These are phyloP conservation scores for Sarotherodon lohbergeri DNA, from an alignment of 2,113 vertebrate genomes.

Conservation along the genomic window DNA sequence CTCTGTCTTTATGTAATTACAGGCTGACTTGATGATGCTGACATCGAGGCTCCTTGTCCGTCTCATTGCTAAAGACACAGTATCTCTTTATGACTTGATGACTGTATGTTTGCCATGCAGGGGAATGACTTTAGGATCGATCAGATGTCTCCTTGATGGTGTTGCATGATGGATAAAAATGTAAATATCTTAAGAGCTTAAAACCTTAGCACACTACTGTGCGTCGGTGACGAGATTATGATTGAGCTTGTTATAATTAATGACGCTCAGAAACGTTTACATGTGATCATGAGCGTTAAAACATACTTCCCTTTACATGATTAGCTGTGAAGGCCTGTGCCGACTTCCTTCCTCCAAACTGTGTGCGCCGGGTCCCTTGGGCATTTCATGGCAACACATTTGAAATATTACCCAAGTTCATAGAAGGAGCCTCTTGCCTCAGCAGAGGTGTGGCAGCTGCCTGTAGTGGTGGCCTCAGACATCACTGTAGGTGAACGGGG, in stretches of 20 bases:
- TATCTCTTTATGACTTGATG: background rate
- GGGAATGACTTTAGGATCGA: background rate
- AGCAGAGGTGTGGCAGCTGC: conserved; percentile 40
- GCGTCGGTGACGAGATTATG: background rate
- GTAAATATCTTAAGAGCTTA: background rate
- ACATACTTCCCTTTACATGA: background rate
- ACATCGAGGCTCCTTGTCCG: background rate
- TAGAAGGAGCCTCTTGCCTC: conserved; percentile 24
- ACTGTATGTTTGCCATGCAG: background rate
- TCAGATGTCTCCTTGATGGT: background rate
- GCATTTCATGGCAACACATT: conserved; percentile 34
- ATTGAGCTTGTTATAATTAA: background rate
- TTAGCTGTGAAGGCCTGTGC: background rate
- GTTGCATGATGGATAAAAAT: background rate
- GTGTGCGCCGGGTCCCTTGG: background rate
- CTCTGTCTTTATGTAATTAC: background rate
- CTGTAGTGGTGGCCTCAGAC: conserved; percentile 44
- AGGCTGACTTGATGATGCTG: background rate
- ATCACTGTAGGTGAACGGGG: conserved; percentile 12
- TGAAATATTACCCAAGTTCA: conserved; percentile 46
- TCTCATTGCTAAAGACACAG: background rate
- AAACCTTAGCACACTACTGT: background rate
- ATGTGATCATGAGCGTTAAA: background rate
- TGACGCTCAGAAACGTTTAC: background rate
- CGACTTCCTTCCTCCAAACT: background rate